Base-by-base conservation (phyloP, 1,140 invertebrate species). In the Drosophila kanapiae region DNA sequence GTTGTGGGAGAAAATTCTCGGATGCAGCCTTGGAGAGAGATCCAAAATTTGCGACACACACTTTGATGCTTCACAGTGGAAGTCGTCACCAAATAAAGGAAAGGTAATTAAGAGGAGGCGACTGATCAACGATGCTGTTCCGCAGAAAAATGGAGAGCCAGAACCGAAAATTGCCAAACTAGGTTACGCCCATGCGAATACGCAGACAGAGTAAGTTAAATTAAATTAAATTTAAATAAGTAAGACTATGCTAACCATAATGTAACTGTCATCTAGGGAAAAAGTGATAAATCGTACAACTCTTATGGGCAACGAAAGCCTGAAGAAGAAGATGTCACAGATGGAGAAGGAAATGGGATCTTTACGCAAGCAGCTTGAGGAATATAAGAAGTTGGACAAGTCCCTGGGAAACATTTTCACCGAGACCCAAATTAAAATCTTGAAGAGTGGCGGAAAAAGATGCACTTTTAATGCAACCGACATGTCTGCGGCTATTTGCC, bases 161-260 rank as follows among this genome's bases (percentile, higher is more conserved):
- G 33, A 37, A 29, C 6, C 9, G 31, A 31, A 47, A 8, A 10
- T 48, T 38, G 4, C n/a, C 13, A 48, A 61, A 68, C 18, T n/a
- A 11, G 45, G 57, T 6, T 49, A 40, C 45, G 35, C 35, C 11
- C 8, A 61, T 40, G 33, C 16, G 9, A 49, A 23, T 27, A 68
- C 64, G n/a, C 56, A 68, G 60, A 49, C 64, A 33, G 57, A 68
- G 64, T 68, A 68, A 68, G 64, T n/a, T n/a, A n/a, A n/a, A n/a
- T n/a, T n/a, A n/a, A n/a, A n/a, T n/a, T n/a, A n/a, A n/a, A n/a
- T 11, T 18, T 29, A 23, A 62, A 43, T 40, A 27, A 27, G n/a
- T 61, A 31, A 31, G 6, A 13, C n/a, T 3, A 35, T 33, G 2
- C 7, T 47, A 47, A 31, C n/a, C 48, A 38, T 29, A 47, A 13